phyloP scores from a whole-genome alignment of 2,797 vertebrate genomes.

The Pygocentrus nattereri region DNA sequence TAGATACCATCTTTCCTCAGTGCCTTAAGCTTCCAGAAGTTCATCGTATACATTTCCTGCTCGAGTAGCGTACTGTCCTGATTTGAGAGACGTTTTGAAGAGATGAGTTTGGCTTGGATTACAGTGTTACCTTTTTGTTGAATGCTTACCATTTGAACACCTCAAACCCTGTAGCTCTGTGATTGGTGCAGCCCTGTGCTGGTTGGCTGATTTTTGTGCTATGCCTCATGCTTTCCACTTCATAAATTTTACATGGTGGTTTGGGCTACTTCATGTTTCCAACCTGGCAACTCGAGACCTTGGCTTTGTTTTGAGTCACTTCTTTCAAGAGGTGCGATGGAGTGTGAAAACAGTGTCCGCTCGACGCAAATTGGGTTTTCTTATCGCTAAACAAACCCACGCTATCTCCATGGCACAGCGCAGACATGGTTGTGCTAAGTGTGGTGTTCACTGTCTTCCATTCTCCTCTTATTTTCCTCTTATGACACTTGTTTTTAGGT shows the following conservation, averaged over 20 bases:
- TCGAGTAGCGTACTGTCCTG: not conserved
- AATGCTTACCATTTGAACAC: not conserved
- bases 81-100: not conserved
- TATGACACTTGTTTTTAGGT: not conserved
- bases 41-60: not conserved
- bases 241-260: slow-evolving; percentile 28
- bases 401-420: not conserved
- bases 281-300: slow-evolving; percentile 5
- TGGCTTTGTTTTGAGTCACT: slow-evolving; percentile 5
- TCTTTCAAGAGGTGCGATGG: not conserved
- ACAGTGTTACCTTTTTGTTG: not conserved
- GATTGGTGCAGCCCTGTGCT: not conserved
- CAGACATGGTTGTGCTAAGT: not conserved
- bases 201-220: not conserved
- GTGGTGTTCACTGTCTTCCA: not conserved
- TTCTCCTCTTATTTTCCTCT: not conserved
- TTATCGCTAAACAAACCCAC: slow-evolving; percentile 18
- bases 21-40: slow-evolving; percentile 7
- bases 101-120: not conserved
- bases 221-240: slow-evolving; percentile 28
- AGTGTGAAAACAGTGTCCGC: slow-evolving; percentile 25
- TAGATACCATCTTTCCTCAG: not conserved
- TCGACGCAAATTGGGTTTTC: not conserved
- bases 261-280: slow-evolving; percentile 8
- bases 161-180: not conserved